Base-by-base conservation (phyloP, 2,888 invertebrate species). In the Pristionchus entomophagus region DNA sequence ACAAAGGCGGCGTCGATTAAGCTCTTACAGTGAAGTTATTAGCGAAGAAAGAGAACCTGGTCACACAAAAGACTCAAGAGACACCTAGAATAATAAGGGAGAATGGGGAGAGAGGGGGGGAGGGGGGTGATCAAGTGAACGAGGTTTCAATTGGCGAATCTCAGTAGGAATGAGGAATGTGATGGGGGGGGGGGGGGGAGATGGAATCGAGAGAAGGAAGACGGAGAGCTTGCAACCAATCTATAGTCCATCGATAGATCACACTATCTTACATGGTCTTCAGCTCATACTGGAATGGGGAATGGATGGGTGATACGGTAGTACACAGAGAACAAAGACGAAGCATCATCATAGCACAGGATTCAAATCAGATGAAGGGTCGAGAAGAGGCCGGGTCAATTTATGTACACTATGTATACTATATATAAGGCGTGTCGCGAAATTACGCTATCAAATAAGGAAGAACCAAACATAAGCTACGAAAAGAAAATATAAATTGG, bases 381-480 rank as follows among this genome's bases (percentile, higher is more conserved):
- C 29, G 62, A 41, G 73, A 45, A 73, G n/a, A 73, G 45, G 26
- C 10, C 8, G 73, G 41, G 73, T 10, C 73, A 45, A 41, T 38
- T 73, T 73, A 73, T 73, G 73, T 73, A 73, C 73, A 73, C 73
- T 73, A 73, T 73, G 73, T 73, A 73, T 73, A 73, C 73, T 73
- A 73, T 73, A 45, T 73, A 73, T 73, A 65, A 73, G 73, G 73
- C 73, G 65, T 65, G 17, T 35, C 35, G 65, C 62, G 32, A 32
- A 32, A 45, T 10, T 45, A 45, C 45, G 45, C 6, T 45, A 45
- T 10, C 35, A 38, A 59, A 59, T 29, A 29, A 6, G 29, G 29
- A 26, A 29, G 29, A 59, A 26, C 35, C 38, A 22, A 35, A 65
- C 14, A 65, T 35, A 65, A 65, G 32, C 32, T 14, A 14, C 19